Evolutionary conservation across 2,797 vertebrate species (phyloP), one percentile per base, ranked within the genome.

Genomic region (Myiotriccus ornatus): DNA sequence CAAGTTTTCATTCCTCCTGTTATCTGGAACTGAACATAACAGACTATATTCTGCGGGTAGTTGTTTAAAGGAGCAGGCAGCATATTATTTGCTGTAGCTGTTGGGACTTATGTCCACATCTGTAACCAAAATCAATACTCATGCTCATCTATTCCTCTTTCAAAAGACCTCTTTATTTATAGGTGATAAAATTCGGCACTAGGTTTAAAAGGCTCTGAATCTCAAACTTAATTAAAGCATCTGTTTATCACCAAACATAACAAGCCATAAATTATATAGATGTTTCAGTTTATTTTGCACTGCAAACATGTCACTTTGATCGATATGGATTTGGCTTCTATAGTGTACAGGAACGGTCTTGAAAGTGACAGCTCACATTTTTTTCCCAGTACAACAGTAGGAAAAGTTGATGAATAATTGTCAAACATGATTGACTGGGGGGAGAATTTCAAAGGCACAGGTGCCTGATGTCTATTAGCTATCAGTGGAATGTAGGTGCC

Each of bases 171-270:
- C 18, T 94, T 88, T 97, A 88, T 90, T 90, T 95, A 87, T 78
- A 73, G 41, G 68, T 89, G 73, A 95, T 92, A 94, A 97, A 97
- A 95, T 93, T 94, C 43, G 3, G 41, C 34, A 70, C 68, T 75
- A 82, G 17, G 65, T 94, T 97, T 94, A 91, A 92, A 96, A 96
- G 89, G 34, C 50, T 92, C 74, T 76, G 92, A 95, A 69, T 60
- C 74, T 84, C 74, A 92, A 95, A 94, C 70, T 93, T 97, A 97
- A 97, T 97, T 97, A 97, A 97, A 97, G 88, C 96, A 81, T 94
- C 84, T 96, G 89, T 96, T 98, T 97, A 96, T 96, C 86, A 96
- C 78, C 83, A 81, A 96, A 96, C 82, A 95, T 96, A 96, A 95
- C 84, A 97, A 94, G 67, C 43, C 70, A 96, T 97, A 97, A 94